Base-by-base conservation (phyloP, 2,113 vertebrate species). In the Perccottus glenii region DNA sequence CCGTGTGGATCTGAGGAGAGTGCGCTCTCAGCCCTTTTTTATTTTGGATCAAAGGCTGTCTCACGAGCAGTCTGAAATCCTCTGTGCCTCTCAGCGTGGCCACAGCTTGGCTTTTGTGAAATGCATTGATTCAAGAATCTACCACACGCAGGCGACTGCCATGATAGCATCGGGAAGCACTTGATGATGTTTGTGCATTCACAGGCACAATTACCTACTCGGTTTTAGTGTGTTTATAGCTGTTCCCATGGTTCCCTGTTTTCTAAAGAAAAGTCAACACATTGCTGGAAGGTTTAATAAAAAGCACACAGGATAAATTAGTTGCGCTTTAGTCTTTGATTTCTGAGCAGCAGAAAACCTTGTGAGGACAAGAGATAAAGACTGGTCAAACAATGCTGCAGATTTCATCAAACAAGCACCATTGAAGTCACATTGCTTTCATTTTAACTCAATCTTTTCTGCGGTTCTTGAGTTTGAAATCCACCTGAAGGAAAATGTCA, bases 41-140 rank as follows among this genome's bases (percentile, higher is more conserved):
- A 43, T 63, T 61, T 70, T 48, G 70, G 58, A 82, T 87, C 76
- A 84, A 81, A 88, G 75, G 51, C 44, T 5, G 73, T 73, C 65
- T 78, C 68, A 66, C 58, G 68, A 70, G 80, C 43, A 64, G 68
- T 62, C 72, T 76, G 76, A 60, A 84, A 75, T 76, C 67, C 46
- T 78, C 70, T 61, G 49, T 68, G 67, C 56, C 50, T 65, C 71
- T 70, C 73, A 75, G 82, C 73, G 68, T 53, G 68, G 73, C 57
- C 71, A 33, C 44, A 27, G 61, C 56, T 38, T 60, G 16, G 32
- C 64, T 60, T 40, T 53, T 55, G 45, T 51, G 58, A 78, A 81
- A 74, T 19, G 60, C 74, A 86, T 73, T 9, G 72, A 85, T 81
- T 73, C 38, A 56, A 53, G 59, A 71, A 67, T 66, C 51, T 40